These are phyloP conservation scores for Hyperoplus immaculatus DNA, from an alignment of 2,797 vertebrate genomes.

Conservation along the genomic window DNA sequence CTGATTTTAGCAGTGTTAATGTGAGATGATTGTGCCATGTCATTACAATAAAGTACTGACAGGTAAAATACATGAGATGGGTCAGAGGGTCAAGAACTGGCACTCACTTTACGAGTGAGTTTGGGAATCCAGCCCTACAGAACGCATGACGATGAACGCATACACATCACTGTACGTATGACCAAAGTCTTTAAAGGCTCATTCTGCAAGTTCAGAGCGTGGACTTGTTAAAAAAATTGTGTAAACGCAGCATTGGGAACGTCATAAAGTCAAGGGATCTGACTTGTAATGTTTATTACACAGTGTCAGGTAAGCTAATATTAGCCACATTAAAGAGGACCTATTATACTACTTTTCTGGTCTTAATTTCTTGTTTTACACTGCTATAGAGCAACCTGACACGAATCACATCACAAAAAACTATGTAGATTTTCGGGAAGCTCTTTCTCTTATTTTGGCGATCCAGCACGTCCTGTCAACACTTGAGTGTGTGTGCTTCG, in stretches of 20 bases:
- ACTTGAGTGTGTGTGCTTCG: no score
- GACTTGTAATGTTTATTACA: not conserved
- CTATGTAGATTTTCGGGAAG: no score
- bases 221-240: not conserved
- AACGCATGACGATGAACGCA: slow-evolving; percentile 3
- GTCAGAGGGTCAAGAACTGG: not conserved
- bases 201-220: not conserved
- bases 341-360: no score
- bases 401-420: no score
- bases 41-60: not conserved
- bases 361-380: no score
- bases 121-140: not conserved
- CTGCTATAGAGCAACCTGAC: no score
- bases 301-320: not conserved
- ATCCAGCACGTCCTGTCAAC: no score
- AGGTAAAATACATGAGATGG: not conserved
- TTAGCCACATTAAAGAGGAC: not conserved
- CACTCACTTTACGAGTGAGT: not conserved
- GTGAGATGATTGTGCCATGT: not conserved
- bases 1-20: not conserved
- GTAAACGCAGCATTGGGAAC: not conserved
- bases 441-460: no score
- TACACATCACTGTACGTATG: not conserved
- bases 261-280: not conserved
- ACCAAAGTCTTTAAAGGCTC: not conserved